A percentile compares a stretch with the other conserved stretches of the same genome.
Conservation (phyloP, 1,140 invertebrate species). For the Zaprionus capensis region DNA sequence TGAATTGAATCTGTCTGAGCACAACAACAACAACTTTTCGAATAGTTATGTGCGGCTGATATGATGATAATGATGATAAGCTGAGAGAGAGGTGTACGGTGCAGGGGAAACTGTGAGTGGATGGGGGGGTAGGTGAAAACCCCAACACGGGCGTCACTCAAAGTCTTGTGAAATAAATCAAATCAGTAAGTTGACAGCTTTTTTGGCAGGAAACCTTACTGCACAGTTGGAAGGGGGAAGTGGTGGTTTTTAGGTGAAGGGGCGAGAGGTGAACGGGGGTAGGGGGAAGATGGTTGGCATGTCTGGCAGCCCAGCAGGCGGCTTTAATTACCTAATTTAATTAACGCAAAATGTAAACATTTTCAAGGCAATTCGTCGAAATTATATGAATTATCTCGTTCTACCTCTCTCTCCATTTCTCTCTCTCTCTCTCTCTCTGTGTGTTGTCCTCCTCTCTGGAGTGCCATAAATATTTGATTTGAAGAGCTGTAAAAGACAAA, state of each 20-base stretch:
- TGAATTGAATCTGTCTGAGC: slow-evolving; percentile 12
- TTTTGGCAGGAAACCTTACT: neutral
- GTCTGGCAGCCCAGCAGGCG: neutral
- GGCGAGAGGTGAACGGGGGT: too few species aligned
- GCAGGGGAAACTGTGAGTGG: too few species aligned
- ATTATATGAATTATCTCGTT: slow-evolving; percentile 30
- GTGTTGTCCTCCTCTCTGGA: neutral
- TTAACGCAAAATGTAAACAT: slow-evolving; percentile 64
- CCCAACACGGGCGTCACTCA: slow-evolving; percentile 29
- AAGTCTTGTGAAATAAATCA: slow-evolving; percentile 52
- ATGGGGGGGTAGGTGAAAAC: neutral
- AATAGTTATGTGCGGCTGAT: slow-evolving; percentile 32
- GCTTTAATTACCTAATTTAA: slow-evolving; percentile 64
- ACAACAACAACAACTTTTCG: slow-evolving; percentile 12
- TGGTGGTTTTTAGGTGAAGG: neutral
- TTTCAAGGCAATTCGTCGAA: slow-evolving; percentile 21
- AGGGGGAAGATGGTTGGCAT: neutral
- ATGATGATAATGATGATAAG: slow-evolving; percentile 17
- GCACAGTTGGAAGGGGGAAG: neutral
- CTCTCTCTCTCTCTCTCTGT: neutral
- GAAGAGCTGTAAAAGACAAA: slow-evolving; percentile 15
- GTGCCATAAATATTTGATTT: slow-evolving; percentile 39
- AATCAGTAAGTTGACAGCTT: slow-evolving; percentile 48
- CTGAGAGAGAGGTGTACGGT: neutral
- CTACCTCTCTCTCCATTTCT: neutral